Evolutionary conservation across 2,113 vertebrate species (phyloP), one percentile per base, ranked within the genome.

Genomic region (Vulpes ferrilata): DNA sequence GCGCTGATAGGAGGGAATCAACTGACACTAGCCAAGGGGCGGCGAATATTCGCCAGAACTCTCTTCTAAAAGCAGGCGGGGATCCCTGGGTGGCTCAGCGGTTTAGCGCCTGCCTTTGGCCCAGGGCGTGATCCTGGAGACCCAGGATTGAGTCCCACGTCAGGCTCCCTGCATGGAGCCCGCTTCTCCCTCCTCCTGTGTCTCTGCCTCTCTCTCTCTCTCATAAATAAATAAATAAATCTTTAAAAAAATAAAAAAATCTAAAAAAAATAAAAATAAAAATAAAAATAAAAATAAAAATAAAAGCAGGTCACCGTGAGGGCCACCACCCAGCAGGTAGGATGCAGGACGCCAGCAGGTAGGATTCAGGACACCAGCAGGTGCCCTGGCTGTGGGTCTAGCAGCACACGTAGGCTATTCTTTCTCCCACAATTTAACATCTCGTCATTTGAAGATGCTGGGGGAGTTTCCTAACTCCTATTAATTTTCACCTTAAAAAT

Each of bases 401-500:
- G 53, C 53, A 55, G 38, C 38, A 57, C 5, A 74, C 32, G 67
- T 38, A 48, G 4, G 12, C 23, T 84, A 2, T 35, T 62, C 23
- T 48, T 16, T 67, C 48, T 79, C 86, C 20, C 64, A 8, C 79
- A 90, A 96, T 88, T 76, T 73, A 88, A 65, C 15, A 76, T 59
- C 20, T 27, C 71, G 38, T 79, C 30, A 38, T 38, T 48, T 86
- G 80, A 91, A 4, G 19, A 84, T 73, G 20, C 79, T 80, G 83
- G 30, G 22, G 76, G 32, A 73, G 7, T 85, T 78, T 80, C 57
- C 59, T 16, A 87, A 82, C 12, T 76, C 78, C 48, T 85, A 32
- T 64, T 71, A 30, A 81, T 60, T 62, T 93, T 81, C 88, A 82
- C 59, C 35, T 81, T 96, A 93, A 60, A 96, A 78, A 69, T 27